A percentile compares a stretch with the other conserved stretches of the same genome.
Evolutionary conservation across 2,888 invertebrate species (phyloP).

Genomic region (Leptothorax acervorum): DNA sequence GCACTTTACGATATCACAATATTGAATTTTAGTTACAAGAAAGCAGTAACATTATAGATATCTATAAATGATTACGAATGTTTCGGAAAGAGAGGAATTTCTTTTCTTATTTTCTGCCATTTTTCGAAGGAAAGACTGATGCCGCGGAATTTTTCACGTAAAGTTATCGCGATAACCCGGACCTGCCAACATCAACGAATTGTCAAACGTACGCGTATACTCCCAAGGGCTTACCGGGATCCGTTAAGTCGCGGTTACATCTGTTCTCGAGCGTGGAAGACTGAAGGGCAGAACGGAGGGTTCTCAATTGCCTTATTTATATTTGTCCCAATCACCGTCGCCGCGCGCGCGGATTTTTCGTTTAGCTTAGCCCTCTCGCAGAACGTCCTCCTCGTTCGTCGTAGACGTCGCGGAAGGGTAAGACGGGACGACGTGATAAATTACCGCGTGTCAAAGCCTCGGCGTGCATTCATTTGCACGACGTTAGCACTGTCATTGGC

Average conservation of each 20-base stretch:
- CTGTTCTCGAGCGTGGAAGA: slow-evolving; percentile 69
- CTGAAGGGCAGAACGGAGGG: slow-evolving; percentile 45
- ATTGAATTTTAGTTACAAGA: background rate
- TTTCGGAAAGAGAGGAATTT: slow-evolving; percentile 18
- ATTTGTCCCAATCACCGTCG: slow-evolving; percentile 81
- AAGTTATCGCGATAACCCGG: slow-evolving; percentile 78
- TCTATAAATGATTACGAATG: background rate
- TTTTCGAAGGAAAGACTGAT: slow-evolving; percentile 74
- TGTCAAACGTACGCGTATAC: slow-evolving; percentile 78
- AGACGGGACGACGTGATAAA: slow-evolving; percentile 82
- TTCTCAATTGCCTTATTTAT: slow-evolving; percentile 83
- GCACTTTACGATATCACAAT: background rate
- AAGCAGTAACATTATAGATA: background rate
- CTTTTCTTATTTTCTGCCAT: background rate
- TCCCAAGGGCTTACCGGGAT: slow-evolving; percentile 82
- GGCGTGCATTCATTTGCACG: slow-evolving; percentile 85
- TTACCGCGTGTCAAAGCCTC: slow-evolving; percentile 83
- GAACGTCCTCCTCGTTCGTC: slow-evolving; percentile 23
- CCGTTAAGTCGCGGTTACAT: slow-evolving; percentile 82
- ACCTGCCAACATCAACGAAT: slow-evolving; percentile 64
- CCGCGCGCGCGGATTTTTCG: slow-evolving; percentile 59
- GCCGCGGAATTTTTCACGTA: slow-evolving; percentile 79
- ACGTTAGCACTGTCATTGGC: slow-evolving; percentile 84
- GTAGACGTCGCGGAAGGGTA: slow-evolving; percentile 60
- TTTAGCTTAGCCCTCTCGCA: slow-evolving; percentile 40